phyloP scores from a whole-genome alignment of 2,113 vertebrate genomes.

The Cynoglossus semilaevis region DNA sequence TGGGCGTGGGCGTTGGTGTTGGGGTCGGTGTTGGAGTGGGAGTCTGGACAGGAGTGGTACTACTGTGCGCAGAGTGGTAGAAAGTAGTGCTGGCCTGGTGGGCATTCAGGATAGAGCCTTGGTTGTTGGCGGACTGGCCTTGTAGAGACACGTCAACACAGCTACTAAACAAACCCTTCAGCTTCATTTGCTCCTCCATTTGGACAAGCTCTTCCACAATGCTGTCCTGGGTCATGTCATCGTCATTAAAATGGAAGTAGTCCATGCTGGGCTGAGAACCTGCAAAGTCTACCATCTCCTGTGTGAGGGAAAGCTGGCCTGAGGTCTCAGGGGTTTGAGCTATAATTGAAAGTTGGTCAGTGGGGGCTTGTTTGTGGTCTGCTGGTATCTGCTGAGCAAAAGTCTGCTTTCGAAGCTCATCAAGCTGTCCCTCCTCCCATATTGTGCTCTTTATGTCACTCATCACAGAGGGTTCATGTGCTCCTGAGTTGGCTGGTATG shows the following conservation, averaged over 20 bases:
- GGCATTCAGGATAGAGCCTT: slow-evolving; percentile 79
- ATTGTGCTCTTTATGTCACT: slow-evolving; percentile 84
- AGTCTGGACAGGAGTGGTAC: slow-evolving; percentile 90
- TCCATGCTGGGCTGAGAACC: slow-evolving; percentile 86
- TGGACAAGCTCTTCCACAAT: slow-evolving; percentile 98
- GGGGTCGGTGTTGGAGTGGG: slow-evolving; percentile 85
- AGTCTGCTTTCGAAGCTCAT: slow-evolving; percentile 72
- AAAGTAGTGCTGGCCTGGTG: slow-evolving; percentile 82
- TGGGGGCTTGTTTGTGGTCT: slow-evolving; percentile 78
- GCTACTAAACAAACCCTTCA: slow-evolving; percentile 78
- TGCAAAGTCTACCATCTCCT: slow-evolving; percentile 89
- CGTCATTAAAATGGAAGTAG: slow-evolving; percentile 96
- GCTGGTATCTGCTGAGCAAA: slow-evolving; percentile 82
- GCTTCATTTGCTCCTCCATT: slow-evolving; percentile 98
- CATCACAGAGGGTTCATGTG: slow-evolving; percentile 72
- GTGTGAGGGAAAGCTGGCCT: slow-evolving; percentile 83
- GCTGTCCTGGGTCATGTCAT: slow-evolving; percentile 98
- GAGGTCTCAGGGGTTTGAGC: slow-evolving; percentile 79
- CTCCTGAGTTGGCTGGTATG: slow-evolving; percentile 79
- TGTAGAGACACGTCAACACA: slow-evolving; percentile 87
- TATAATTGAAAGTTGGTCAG: slow-evolving; percentile 77
- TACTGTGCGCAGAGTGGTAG: slow-evolving; percentile 90
- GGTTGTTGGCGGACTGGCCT: slow-evolving; percentile 75
- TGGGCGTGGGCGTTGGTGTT: slow-evolving; percentile 89
- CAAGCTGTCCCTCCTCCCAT: slow-evolving; percentile 85